Conservation (phyloP, 2,113 vertebrate species). For the Uria lomvia region DNA sequence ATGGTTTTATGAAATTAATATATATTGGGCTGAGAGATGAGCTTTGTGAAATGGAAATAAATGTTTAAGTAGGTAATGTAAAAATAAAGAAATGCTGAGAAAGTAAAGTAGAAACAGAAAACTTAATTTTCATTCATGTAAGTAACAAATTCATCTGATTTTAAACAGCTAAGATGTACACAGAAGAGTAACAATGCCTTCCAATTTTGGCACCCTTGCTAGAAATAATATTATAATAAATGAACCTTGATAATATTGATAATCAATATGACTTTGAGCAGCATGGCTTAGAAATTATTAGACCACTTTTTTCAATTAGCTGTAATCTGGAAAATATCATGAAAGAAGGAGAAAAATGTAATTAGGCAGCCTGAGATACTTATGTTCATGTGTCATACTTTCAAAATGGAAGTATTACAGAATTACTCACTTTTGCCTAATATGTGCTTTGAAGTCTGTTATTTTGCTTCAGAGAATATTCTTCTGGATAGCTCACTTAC, state of each 20-base stretch:
- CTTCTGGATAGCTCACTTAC: background rate
- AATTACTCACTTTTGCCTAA: background rate
- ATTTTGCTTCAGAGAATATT: background rate
- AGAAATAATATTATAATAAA: slow-evolving; percentile 9
- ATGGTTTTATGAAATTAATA: background rate
- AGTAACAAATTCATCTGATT: background rate
- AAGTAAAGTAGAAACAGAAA: background rate
- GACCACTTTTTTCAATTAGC: slow-evolving; percentile 7
- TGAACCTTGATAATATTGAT: background rate
- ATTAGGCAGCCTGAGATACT: background rate
- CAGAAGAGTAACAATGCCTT: background rate
- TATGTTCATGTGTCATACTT: background rate
- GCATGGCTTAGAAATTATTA: background rate
- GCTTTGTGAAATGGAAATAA: background rate
- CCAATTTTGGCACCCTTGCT: background rate
- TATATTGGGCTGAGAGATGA: background rate
- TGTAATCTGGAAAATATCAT: background rate
- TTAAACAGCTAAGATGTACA: background rate
- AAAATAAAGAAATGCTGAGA: background rate
- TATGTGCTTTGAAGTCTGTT: background rate
- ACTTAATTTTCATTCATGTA: background rate
- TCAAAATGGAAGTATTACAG: background rate
- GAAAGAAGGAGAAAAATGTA: background rate
- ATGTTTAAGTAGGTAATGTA: background rate
- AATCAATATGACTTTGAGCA: slow-evolving; percentile 12